Conservation (phyloP, 2,113 vertebrate genomes). For the Phalacrocorax carbo region DNA sequence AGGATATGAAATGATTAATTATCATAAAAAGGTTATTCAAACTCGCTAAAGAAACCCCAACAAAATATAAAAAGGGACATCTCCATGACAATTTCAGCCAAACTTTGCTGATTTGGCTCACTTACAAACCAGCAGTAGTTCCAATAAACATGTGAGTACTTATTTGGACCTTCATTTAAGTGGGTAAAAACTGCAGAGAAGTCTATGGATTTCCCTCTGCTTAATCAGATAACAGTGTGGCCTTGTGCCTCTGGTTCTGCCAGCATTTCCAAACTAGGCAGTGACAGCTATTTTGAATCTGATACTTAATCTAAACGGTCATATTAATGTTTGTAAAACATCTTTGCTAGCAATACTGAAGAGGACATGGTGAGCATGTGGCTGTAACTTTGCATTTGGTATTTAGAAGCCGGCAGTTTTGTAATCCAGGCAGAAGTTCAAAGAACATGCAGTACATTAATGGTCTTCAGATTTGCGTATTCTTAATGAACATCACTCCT, state of each 20-base stretch:
- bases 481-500: not conserved
- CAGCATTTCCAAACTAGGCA: not conserved
- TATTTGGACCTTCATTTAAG: not conserved
- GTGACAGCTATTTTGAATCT: not conserved
- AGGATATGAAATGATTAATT: not conserved
- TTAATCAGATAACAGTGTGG: not conserved
- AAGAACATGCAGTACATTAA: not conserved
- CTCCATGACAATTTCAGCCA: not conserved
- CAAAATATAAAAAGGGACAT: not conserved
- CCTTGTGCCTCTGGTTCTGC: not conserved
- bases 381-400: not conserved
- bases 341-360: not conserved
- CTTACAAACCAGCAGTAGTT: not conserved
- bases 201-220: not conserved
- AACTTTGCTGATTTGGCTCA: not conserved
- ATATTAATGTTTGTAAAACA: not conserved
- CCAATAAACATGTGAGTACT: not conserved
- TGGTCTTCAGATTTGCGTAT: not conserved
- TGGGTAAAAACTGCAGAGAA: not conserved
- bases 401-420: not conserved
- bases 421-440: not conserved
- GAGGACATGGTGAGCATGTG: not conserved
- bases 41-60: not conserved
- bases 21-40: not conserved
- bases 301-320: not conserved